Conservation (phyloP, 2,888 invertebrate species). For the Drosophila picticornis region DNA sequence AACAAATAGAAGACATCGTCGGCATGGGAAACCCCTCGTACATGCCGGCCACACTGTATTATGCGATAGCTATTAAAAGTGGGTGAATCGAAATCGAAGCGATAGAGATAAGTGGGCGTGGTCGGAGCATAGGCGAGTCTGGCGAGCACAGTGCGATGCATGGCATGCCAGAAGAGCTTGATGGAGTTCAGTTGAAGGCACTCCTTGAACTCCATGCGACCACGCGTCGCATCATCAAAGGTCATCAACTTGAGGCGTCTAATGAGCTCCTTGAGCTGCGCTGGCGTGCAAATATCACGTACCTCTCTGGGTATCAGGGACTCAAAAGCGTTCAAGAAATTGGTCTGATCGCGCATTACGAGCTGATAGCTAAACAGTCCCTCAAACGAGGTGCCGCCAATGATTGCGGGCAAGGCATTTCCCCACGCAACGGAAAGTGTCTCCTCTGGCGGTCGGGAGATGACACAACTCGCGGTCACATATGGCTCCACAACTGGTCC, state of each 20-base stretch:
- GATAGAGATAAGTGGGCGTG: conserved; percentile 79
- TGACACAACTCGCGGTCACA: conserved; percentile 70
- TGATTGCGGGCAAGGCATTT: conserved; percentile 80
- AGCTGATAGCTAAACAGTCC: conserved; percentile 78
- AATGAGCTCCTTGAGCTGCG: conserved; percentile 54
- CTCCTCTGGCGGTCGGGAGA: conserved; percentile 67
- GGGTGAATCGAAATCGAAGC: conserved; percentile 82
- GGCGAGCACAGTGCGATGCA: conserved; percentile 73
- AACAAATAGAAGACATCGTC: conserved; percentile 82
- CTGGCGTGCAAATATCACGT: conserved; percentile 48
- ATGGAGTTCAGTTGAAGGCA: conserved; percentile 61
- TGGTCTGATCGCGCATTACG: conserved; percentile 38
- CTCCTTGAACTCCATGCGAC: conserved; percentile 62
- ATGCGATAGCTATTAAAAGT: conserved; percentile 74
- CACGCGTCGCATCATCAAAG: conserved; percentile 67
- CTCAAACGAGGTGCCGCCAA: conserved; percentile 83
- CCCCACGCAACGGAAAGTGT: conserved; percentile 79
- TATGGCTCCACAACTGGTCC: conserved; percentile 82
- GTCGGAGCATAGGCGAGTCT: conserved; percentile 76
- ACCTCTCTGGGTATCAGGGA: conserved; percentile 75
- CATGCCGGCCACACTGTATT: conserved; percentile 71
- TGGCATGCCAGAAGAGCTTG: conserved; percentile 83
- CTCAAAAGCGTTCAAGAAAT: conserved; percentile 62
- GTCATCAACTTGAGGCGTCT: conserved; percentile 50
- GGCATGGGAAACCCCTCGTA: conserved; percentile 78